phyloP scores from a whole-genome alignment of 1,140 invertebrate species.

The Nixonia krombeini region DNA sequence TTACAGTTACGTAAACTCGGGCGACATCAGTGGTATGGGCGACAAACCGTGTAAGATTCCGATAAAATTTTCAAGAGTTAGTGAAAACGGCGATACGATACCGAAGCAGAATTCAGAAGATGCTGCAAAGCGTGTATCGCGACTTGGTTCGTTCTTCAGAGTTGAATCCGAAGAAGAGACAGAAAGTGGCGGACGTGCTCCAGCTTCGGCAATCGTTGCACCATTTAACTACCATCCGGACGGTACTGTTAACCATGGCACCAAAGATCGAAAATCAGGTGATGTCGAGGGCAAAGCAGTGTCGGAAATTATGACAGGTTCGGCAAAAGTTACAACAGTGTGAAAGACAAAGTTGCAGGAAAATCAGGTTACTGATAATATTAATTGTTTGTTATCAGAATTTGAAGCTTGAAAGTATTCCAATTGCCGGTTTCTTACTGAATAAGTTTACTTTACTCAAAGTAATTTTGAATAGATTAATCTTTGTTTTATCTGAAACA shows the following conservation, averaged over 20 bases:
- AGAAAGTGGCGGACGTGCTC: conserved; percentile 38
- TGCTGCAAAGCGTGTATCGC: conserved; percentile 67
- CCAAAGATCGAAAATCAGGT: conserved; percentile 40
- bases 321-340: conserved; percentile 62
- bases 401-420: not conserved
- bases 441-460: no score
- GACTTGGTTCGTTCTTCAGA: conserved; percentile 62
- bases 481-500: no score
- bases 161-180: conserved; percentile 44
- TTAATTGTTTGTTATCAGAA: not conserved
- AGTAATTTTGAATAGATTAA: no score
- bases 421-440: no score
- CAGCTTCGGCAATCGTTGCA: conserved; percentile 70
- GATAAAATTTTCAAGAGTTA: conserved; percentile 49
- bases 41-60: conserved; percentile 56
- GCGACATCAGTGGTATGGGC: conserved; percentile 58
- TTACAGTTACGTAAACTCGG: conserved; percentile 59
- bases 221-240: conserved; percentile 72
- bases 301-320: conserved; percentile 55
- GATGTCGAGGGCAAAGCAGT: conserved; percentile 39
- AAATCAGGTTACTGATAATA: not conserved
- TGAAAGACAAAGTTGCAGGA: conserved; percentile 23
- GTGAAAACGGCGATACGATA: conserved; percentile 38
- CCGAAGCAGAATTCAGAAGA: conserved; percentile 15
- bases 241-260: conserved; percentile 27